Conservation (phyloP, 1,140 invertebrate genomes). For the Acromyrmex heyeri region DNA sequence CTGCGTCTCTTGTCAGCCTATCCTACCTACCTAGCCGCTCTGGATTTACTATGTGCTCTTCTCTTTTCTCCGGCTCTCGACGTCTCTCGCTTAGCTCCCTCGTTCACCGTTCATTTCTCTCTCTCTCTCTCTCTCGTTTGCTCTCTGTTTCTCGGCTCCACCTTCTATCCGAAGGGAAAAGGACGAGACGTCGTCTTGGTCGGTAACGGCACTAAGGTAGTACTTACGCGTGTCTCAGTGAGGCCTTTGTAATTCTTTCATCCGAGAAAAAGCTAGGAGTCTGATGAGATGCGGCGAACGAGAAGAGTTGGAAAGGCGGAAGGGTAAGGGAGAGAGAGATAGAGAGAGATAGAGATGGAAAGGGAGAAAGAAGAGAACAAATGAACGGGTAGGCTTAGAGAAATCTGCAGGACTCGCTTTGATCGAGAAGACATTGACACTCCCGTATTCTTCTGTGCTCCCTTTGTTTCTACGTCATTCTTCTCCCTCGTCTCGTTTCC, state of each 20-base stretch:
- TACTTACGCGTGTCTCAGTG: conserved; percentile 60
- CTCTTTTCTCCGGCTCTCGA: conserved; percentile 27
- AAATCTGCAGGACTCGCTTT: conserved; percentile 49
- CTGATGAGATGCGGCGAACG: conserved; percentile 62
- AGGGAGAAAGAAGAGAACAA: neutral
- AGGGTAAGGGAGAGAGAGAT: neutral
- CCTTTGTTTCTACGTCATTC: conserved; percentile 39
- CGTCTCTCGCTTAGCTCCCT: neutral
- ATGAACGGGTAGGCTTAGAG: conserved; percentile 37
- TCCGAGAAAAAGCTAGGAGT: conserved; percentile 64
- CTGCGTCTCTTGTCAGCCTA: conserved; percentile 43
- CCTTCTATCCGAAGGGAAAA: conserved; percentile 48
- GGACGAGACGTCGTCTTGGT: conserved; percentile 47
- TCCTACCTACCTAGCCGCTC: conserved; percentile 39
- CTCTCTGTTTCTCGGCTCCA: neutral
- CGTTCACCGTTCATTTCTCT: neutral
- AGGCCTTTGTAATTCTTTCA: conserved; percentile 73
- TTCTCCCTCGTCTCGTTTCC: neutral
- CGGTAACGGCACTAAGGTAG: conserved; percentile 37
- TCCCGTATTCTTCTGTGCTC: conserved; percentile 11
- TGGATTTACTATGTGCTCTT: conserved; percentile 49
- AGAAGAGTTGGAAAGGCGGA: conserved; percentile 36
- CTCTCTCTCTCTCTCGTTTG: neutral
- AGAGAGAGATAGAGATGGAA: neutral
- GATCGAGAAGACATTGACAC: conserved; percentile 60